phyloP scores from a whole-genome alignment of 2,797 vertebrate genomes.

The Anguilla obscura region DNA sequence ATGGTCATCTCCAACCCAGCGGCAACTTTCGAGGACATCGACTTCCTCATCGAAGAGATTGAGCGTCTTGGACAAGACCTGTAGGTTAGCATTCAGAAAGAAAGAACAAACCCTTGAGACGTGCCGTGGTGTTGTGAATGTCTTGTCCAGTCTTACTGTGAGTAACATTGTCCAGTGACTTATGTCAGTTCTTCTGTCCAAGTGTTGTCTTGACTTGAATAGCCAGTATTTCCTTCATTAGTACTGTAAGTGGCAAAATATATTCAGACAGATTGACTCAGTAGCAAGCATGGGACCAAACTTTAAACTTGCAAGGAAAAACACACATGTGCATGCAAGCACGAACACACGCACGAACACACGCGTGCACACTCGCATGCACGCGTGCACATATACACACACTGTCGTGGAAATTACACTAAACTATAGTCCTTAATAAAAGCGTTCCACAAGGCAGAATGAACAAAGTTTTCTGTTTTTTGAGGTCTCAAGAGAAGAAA shows the following conservation, averaged over 20 bases:
- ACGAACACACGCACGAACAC: no score
- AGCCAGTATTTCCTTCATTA: not conserved
- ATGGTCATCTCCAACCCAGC: constrained; percentile 98
- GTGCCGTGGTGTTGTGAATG: not conserved
- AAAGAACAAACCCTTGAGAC: not conserved
- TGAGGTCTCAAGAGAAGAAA: no score
- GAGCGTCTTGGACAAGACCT: constrained; percentile 92
- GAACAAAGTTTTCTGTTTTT: no score
- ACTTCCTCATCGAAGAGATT: constrained; percentile 98
- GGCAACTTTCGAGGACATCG: constrained; percentile 92
- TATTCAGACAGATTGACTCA: not conserved
- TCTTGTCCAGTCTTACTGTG: not conserved
- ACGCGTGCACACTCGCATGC: not conserved
- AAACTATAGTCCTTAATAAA: no score
- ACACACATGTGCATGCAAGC: not conserved
- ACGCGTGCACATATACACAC: not conserved
- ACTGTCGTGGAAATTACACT: no score
- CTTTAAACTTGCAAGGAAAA: not conserved
- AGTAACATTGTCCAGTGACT: not conserved
- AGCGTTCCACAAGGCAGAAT: no score
- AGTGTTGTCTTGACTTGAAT: not conserved
- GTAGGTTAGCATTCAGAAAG: constrained; percentile 59
- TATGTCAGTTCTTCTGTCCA: not conserved
- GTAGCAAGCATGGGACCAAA: not conserved
- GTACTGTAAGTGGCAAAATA: not conserved